Evolutionary conservation across 2,888 invertebrate genomes (phyloP).

Genomic region (Torymus auratus): DNA sequence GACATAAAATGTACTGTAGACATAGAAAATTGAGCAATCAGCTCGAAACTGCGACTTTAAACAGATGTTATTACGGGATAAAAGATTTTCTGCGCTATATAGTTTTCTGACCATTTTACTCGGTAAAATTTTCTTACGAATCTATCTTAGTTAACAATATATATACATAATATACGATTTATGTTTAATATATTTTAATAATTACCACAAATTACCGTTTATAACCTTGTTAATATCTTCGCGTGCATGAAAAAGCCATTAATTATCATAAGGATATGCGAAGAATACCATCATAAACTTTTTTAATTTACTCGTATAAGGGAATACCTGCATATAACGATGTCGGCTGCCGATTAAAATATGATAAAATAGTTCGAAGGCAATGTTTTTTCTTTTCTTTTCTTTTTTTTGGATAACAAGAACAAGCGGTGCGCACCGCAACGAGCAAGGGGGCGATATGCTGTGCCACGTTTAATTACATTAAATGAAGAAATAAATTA

Average conservation of each 20-base stretch:
- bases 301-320: neutral
- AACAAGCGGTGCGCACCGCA: too few species aligned
- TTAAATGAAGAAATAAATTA: constrained; percentile 49
- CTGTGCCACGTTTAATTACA: constrained; percentile 37
- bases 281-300: neutral
- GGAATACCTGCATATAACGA: neutral
- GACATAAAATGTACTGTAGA: neutral
- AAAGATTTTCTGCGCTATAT: too few species aligned
- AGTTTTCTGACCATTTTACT: too few species aligned
- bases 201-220: too few species aligned
- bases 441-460: too few species aligned
- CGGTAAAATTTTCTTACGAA: too few species aligned
- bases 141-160: too few species aligned
- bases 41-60: neutral
- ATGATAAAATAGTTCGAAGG: neutral
- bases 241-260: neutral
- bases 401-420: neutral
- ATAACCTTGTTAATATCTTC: neutral
- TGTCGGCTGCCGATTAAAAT: neutral
- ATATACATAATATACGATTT: too few species aligned
- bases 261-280: neutral
- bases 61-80: neutral
- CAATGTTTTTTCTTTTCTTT: neutral
- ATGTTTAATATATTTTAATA: too few species aligned
- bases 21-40: constrained; percentile 5